These are phyloP conservation scores for Grus americana DNA, from an alignment of 2,113 vertebrate species.

Conservation along the genomic window DNA sequence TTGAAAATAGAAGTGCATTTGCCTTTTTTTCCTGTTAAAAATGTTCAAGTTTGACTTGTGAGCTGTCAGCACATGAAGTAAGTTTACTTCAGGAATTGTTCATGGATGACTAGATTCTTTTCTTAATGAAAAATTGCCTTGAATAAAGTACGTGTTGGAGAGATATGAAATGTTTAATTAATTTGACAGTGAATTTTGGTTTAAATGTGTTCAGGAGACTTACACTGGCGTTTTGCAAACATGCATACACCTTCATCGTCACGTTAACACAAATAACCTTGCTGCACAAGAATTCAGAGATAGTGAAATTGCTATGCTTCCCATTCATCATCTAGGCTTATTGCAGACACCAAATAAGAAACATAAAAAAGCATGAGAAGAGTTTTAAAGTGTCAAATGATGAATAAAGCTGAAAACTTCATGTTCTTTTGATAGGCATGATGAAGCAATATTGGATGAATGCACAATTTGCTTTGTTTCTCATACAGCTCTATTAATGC, in stretches of 20 bases:
- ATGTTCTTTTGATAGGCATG: neutral
- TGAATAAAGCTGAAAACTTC: neutral
- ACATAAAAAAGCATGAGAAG: neutral
- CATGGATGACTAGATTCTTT: constrained; percentile 25
- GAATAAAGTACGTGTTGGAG: neutral
- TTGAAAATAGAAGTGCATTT: neutral
- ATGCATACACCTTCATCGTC: neutral
- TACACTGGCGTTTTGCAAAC: neutral
- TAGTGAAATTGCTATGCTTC: neutral
- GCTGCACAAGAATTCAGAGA: neutral
- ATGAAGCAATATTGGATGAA: neutral
- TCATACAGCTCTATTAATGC: neutral
- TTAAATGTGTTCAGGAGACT: neutral
- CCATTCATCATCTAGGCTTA: neutral
- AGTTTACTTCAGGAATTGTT: constrained; percentile 51
- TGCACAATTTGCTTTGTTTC: neutral
- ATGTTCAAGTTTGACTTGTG: neutral
- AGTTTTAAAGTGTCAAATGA: neutral
- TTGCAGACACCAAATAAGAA: neutral
- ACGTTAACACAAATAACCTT: neutral
- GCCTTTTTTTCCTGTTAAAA: neutral
- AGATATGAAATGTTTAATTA: constrained; percentile 15
- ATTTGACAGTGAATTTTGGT: neutral
- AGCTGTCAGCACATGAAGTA: constrained; percentile 25
- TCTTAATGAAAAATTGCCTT: constrained; percentile 35